These are phyloP conservation scores for Tetramorium alpestre DNA, from an alignment of 1,140 invertebrate species.

Conservation along the genomic window DNA sequence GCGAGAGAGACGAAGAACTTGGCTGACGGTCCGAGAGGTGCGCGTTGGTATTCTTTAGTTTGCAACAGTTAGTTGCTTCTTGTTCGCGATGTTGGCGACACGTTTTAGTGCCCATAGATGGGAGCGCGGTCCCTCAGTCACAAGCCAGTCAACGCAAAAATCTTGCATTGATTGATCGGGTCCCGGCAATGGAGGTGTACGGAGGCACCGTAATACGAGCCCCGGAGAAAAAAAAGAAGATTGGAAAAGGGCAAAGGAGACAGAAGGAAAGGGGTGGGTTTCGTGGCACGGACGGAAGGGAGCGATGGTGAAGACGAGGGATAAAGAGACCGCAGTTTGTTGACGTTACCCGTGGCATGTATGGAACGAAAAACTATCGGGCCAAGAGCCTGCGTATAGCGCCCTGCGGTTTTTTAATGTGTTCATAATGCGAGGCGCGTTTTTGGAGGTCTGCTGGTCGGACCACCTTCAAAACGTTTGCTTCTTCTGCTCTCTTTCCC, in stretches of 20 bases:
- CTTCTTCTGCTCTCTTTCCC: slow-evolving; percentile 45
- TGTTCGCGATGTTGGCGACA: slow-evolving; percentile 81
- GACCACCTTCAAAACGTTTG: slow-evolving; percentile 65
- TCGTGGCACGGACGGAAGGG: not conserved
- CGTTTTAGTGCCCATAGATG: slow-evolving; percentile 82
- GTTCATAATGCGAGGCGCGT: slow-evolving; percentile 72
- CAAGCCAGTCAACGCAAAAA: slow-evolving; percentile 76
- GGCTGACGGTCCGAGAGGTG: slow-evolving; percentile 48
- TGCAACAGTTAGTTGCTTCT: slow-evolving; percentile 80
- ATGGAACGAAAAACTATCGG: slow-evolving; percentile 59
- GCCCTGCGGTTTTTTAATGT: slow-evolving; percentile 71
- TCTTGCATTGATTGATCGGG: slow-evolving; percentile 81
- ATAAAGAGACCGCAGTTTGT: slow-evolving; percentile 61
- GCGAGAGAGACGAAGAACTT: slow-evolving; percentile 38
- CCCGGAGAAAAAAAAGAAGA: slow-evolving; percentile 63
- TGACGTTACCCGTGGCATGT: slow-evolving; percentile 59
- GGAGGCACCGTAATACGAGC: slow-evolving; percentile 25
- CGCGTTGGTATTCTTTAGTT: slow-evolving; percentile 74
- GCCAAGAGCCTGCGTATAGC: slow-evolving; percentile 47
- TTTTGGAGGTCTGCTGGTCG: slow-evolving; percentile 67
- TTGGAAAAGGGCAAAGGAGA: slow-evolving; percentile 46
- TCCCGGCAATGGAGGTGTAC: slow-evolving; percentile 55
- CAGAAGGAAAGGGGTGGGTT: slow-evolving; percentile 52
- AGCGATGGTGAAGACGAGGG: slow-evolving; percentile 32
- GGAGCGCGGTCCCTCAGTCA: slow-evolving; percentile 76